A percentile compares a stretch with the other conserved stretches of the same genome.
Conservation (phyloP, 2,888 invertebrate species). For the Cantharis lateralis region DNA sequence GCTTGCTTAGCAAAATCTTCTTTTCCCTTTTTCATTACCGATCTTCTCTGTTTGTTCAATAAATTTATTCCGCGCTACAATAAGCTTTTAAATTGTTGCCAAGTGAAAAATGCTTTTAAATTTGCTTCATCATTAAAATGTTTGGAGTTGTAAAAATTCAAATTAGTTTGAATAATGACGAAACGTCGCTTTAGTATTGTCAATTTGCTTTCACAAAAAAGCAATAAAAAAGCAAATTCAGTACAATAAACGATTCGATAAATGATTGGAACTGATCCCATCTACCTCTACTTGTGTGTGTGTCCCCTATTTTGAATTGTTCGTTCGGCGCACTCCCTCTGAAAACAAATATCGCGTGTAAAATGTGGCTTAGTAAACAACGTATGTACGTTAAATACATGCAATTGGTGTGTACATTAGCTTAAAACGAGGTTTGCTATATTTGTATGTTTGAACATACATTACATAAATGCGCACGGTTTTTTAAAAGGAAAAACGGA, state of each 20-base stretch:
- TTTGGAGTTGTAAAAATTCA: constrained; percentile 9
- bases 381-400: constrained; percentile 43
- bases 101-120: background rate
- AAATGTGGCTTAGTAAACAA: constrained; percentile 49
- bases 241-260: constrained; percentile 35
- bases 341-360: constrained; percentile 50
- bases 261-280: constrained; percentile 40
- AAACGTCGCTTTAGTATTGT: background rate
- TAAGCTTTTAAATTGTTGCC: background rate
- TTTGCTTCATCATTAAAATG: background rate
- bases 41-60: background rate
- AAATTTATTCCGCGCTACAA: background rate
- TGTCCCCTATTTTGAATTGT: constrained; percentile 32
- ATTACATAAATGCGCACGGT: constrained; percentile 15
- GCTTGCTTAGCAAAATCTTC: background rate
- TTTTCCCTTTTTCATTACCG: background rate
- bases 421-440: constrained; percentile 31
- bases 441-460: constrained; percentile 22
- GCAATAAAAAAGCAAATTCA: constrained; percentile 26
- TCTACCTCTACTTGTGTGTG: constrained; percentile 35
- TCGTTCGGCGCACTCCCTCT: constrained; percentile 41
- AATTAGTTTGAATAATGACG: background rate
- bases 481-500: constrained; percentile 10
- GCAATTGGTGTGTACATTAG: constrained; percentile 44
- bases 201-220: background rate